A percentile compares a stretch with the other conserved stretches of the same genome.
These are phyloP conservation scores for Haliaeetus leucogaster DNA, from an alignment of 2,113 vertebrate genomes.

Conservation along the genomic window DNA sequence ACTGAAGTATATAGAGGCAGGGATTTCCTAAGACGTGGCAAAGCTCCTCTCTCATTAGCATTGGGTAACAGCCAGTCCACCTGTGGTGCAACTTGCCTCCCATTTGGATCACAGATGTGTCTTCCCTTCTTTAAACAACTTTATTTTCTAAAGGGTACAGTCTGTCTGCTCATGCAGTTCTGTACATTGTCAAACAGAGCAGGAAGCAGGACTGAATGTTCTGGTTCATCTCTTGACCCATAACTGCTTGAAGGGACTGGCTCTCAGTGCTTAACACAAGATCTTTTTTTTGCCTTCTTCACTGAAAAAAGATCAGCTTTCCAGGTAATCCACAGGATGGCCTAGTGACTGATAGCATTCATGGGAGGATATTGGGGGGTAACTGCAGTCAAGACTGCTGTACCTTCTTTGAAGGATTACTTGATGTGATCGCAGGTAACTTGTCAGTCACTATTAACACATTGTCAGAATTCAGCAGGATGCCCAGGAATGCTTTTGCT, in stretches of 20 bases:
- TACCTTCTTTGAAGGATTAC: background rate
- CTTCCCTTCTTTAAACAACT: background rate
- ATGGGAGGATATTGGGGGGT: rapidly evolving
- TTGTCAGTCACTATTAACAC: background rate
- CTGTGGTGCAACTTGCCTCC: background rate
- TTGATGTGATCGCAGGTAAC: background rate
- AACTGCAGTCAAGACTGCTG: background rate
- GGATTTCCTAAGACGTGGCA: background rate
- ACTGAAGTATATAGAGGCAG: background rate
- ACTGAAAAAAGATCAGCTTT: background rate
- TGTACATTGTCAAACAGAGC: background rate
- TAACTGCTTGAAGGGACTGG: background rate
- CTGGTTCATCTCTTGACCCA: background rate
- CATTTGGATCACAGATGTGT: background rate
- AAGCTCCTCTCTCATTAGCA: background rate
- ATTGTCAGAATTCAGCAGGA: background rate
- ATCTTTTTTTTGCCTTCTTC: background rate
- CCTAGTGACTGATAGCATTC: background rate
- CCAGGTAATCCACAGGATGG: background rate
- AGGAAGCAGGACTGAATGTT: background rate
- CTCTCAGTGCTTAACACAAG: background rate
- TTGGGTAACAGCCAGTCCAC: background rate
- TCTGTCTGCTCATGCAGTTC: background rate
- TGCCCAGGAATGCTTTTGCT: background rate
- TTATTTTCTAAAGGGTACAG: background rate